Evolutionary conservation across 2,797 vertebrate genomes (phyloP), one percentile per base, ranked within the genome.

Genomic region (Gymnoscopelus microlampas): DNA sequence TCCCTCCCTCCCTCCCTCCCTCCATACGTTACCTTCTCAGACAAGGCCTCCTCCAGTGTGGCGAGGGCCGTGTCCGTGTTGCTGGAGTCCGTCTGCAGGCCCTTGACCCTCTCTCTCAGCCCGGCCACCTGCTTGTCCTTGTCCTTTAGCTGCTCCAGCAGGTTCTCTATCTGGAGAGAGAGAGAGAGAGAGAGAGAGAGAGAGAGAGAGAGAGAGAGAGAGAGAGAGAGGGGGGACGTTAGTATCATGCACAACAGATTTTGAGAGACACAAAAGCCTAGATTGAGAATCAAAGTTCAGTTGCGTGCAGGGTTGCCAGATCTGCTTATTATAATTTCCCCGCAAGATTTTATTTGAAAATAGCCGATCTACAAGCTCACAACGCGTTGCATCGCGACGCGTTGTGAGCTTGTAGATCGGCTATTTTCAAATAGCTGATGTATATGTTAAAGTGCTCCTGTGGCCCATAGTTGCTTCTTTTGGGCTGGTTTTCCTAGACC

Each of bases 71-170:
- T 98, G 82, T 99, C 97, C 0, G 97, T 99, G 74, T 99, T 99
- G 87, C 96, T 98, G 75, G 97, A 98, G 91, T 99, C 97, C 0
- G 96, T 98, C 82, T 99, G 97, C 76, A 99, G 88, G 0, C 97
- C 97, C 81, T 97, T 98, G 77, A 99, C 95, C 70, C 97, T 91
- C 87, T 98, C 96, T 88, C 95, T 97, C 83, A 99, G 90, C 67
- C 96, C 97, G 48, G 93, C 95, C 74, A 99, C 91, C 73, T 99
- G 97, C 79, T 97, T 98, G 89, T 99, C 97, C 85, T 97, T 98
- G 89, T 99, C 98, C 86, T 95, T 96, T 84, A 99, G 90, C 90
- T 99, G 98, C 77, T 99, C 96, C 92, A 97, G 90, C 55, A 99
- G 95, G 86, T 99, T 99, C 76, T 95, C 94, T 60, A 92, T 92